Percentiles rank a stretch among this genome's conserved stretches.
These are phyloP conservation scores for Stomatorhinus ivindoensis DNA, from an alignment of 2,113 vertebrate genomes.

Conservation along the genomic window DNA sequence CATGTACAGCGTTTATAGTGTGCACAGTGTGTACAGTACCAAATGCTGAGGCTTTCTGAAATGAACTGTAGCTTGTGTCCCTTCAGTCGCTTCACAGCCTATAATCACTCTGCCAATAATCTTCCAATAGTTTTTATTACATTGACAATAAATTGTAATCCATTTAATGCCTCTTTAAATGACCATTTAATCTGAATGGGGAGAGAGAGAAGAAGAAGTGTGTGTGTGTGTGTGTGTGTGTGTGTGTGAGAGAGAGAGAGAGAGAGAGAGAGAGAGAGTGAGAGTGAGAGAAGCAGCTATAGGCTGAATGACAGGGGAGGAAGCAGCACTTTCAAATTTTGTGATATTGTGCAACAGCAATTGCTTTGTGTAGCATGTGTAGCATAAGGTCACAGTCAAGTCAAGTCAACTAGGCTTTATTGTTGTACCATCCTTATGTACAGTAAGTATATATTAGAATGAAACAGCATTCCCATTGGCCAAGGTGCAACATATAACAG, in stretches of 20 bases:
- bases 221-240: too few species aligned
- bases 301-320: not conserved
- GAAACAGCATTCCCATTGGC: not conserved
- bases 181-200: not conserved
- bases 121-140: not conserved
- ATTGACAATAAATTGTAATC: not conserved
- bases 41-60: not conserved
- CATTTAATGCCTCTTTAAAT: not conserved
- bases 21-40: not conserved
- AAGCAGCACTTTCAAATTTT: not conserved
- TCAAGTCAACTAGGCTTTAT: not conserved
- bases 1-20: not conserved
- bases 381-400: not conserved
- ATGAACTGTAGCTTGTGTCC: not conserved
- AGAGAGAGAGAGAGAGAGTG: not conserved
- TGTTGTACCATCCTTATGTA: not conserved
- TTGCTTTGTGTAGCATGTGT: not conserved
- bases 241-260: not conserved
- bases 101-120: conserved; percentile 2
- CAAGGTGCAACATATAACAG: not conserved
- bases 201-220: not conserved
- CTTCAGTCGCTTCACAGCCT: not conserved
- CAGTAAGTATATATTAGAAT: not conserved
- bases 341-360: not conserved
- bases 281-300: not conserved